These are phyloP conservation scores for Apis florea DNA, from an alignment of 1,140 invertebrate genomes.

Conservation along the genomic window DNA sequence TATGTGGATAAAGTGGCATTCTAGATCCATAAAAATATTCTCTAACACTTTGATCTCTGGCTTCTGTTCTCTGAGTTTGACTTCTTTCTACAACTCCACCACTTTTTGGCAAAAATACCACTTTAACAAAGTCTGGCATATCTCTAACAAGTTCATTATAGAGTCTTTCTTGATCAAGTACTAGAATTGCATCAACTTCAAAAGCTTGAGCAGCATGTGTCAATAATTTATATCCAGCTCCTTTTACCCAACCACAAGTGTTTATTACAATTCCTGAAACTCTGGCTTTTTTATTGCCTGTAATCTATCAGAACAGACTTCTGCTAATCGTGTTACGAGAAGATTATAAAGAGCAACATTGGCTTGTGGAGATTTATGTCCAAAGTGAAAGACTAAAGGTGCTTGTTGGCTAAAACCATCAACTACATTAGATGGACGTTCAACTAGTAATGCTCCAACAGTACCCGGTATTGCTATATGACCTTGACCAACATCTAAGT, in stretches of 20 bases:
- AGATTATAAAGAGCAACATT: constrained; percentile 94
- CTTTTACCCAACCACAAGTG: constrained; percentile 98
- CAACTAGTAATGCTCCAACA: constrained; percentile 93
- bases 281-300: constrained; percentile 91
- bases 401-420: constrained; percentile 96
- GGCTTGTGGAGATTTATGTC: constrained; percentile 88
- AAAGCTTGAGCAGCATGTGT: constrained; percentile 95
- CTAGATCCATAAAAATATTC: constrained; percentile 97
- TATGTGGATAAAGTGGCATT: constrained; percentile 94
- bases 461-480: constrained; percentile 95
- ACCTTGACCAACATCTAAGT: constrained; percentile 98
- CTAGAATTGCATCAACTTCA: constrained; percentile 97
- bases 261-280: constrained; percentile 98
- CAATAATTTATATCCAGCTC: constrained; percentile 90
- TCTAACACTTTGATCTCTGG: constrained; percentile 89
- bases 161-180: constrained; percentile 97
- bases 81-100: constrained; percentile 96
- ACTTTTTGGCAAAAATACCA: constrained; percentile 97
- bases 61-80: constrained; percentile 86
- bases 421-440: constrained; percentile 94
- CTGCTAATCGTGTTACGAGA: constrained; percentile 91
- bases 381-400: constrained; percentile 96
- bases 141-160: constrained; percentile 97
- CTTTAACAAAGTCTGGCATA: constrained; percentile 95
- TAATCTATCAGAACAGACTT: constrained; percentile 91